A percentile compares a stretch with the other conserved stretches of the same genome.
Evolutionary conservation across 2,113 vertebrate species (phyloP).

Genomic region (Octodon degus): DNA sequence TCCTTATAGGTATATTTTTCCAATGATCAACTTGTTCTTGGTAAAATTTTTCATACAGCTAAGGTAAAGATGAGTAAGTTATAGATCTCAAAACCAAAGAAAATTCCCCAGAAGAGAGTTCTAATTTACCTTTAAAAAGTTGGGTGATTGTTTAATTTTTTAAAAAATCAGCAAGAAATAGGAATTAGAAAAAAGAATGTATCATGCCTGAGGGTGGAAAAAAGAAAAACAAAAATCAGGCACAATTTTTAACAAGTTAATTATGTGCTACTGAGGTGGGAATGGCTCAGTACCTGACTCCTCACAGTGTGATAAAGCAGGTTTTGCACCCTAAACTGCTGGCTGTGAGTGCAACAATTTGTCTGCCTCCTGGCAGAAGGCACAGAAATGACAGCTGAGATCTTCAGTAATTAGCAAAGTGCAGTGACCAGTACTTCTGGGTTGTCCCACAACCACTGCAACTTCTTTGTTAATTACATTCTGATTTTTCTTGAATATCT

Average conservation of each 20-base stretch:
- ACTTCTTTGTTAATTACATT: conserved; percentile 5
- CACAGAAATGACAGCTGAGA: background rate
- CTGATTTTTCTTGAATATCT: background rate
- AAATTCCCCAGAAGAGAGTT: background rate
- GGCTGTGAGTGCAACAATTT: background rate
- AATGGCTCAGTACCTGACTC: background rate
- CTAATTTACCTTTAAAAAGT: background rate
- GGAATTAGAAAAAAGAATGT: background rate
- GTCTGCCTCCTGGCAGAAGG: background rate
- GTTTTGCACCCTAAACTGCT: background rate
- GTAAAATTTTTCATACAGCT: background rate
- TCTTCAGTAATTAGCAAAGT: background rate
- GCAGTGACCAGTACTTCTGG: background rate
- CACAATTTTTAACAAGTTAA: background rate
- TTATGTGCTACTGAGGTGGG: background rate
- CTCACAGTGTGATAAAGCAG: background rate
- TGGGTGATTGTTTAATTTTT: background rate
- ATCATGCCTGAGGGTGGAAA: background rate
- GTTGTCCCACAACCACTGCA: background rate
- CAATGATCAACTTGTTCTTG: conserved; percentile 30
- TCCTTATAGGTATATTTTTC: background rate
- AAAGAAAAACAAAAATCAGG: background rate
- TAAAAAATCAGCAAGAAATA: background rate
- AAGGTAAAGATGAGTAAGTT: background rate
- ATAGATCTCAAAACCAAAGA: background rate